These are phyloP conservation scores for Mirounga angustirostris DNA, from an alignment of 2,113 vertebrate genomes.

Conservation along the genomic window DNA sequence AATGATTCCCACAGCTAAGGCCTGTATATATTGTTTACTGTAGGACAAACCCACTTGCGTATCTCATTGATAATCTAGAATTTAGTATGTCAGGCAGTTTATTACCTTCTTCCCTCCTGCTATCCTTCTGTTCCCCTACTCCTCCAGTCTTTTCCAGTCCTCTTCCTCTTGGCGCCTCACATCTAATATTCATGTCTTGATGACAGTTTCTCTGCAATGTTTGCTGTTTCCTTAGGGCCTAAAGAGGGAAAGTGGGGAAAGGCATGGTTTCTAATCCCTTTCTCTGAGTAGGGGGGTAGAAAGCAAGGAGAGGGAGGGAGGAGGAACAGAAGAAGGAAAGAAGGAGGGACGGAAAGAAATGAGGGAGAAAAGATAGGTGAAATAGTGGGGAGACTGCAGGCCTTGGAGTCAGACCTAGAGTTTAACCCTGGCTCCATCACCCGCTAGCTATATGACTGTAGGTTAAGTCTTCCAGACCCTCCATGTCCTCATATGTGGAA, in stretches of 20 bases:
- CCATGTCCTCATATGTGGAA: neutral
- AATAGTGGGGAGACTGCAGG: neutral
- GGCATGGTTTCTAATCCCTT: slow-evolving; percentile 14
- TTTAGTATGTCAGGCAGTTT: neutral
- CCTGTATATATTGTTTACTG: neutral
- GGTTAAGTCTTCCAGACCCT: neutral
- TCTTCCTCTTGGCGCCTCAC: neutral
- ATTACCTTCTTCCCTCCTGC: neutral
- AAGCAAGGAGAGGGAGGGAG: neutral
- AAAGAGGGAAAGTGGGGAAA: neutral
- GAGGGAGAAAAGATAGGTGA: neutral
- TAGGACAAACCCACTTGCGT: slow-evolving; percentile 10
- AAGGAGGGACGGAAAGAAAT: neutral
- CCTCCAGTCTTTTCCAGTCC: neutral
- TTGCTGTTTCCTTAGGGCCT: neutral
- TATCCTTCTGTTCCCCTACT: neutral
- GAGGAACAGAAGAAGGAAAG: neutral
- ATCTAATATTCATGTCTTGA: neutral
- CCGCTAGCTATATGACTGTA: neutral
- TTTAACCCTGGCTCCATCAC: neutral
- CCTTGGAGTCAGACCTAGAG: neutral
- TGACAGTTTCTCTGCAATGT: slow-evolving; percentile 12
- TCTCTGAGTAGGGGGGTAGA: neutral
- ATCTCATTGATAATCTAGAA: slow-evolving; percentile 1
- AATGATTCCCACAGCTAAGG: slow-evolving; percentile 35